phyloP scores from a whole-genome alignment of 2,888 invertebrate species.

The Malthinus seriepunctatus region DNA sequence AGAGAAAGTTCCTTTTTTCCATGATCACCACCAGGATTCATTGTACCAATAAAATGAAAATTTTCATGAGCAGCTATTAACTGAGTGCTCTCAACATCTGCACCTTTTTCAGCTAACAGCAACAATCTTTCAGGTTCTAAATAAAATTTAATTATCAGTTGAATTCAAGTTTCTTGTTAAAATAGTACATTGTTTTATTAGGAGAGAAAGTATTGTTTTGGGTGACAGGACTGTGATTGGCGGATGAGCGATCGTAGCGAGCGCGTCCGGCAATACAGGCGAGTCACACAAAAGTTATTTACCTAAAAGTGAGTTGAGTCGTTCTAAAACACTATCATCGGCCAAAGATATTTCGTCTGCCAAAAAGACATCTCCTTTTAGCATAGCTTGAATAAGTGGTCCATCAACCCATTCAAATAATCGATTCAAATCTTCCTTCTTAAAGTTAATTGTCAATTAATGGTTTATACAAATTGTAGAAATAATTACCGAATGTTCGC shows the following conservation, averaged over 20 bases:
- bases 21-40: conserved; percentile 99
- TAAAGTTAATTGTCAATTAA: conserved; percentile 10
- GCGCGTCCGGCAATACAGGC: too few species aligned
- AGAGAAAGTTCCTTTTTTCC: conserved; percentile 99
- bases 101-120: conserved; percentile 88
- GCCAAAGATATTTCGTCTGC: conserved; percentile 99
- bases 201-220: background rate
- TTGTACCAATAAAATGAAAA: conserved; percentile 94
- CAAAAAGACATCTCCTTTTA: conserved; percentile 83
- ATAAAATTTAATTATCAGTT: conserved; percentile 23
- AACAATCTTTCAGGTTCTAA: conserved; percentile 88
- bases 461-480: background rate
- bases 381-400: conserved; percentile 90
- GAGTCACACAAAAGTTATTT: conserved; percentile 22
- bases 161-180: background rate
- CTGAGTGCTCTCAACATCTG: conserved; percentile 60
- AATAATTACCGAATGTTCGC: conserved; percentile 57
- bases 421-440: conserved; percentile 51
- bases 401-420: conserved; percentile 99
- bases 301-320: conserved; percentile 91
- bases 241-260: too few species aligned
- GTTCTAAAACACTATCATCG: conserved; percentile 96
- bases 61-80: conserved; percentile 68
- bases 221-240: too few species aligned
- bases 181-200: too few species aligned